Percentiles rank a stretch among this genome's conserved stretches.
phyloP scores from a whole-genome alignment of 2,797 vertebrate species.

The Myoxocephalus aenaeus region DNA sequence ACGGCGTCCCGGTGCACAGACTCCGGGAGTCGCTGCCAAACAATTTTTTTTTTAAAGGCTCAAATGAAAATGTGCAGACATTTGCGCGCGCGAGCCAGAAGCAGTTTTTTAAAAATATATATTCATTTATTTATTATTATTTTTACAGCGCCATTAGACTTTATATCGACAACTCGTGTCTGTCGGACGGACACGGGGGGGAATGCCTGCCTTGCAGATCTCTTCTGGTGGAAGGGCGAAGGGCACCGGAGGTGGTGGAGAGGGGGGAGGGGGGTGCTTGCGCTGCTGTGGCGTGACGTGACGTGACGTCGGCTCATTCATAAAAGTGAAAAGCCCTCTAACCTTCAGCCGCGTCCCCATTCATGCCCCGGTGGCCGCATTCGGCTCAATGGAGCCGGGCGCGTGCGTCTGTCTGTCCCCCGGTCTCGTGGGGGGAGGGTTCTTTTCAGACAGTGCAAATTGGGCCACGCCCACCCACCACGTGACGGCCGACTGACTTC shows the following conservation, averaged over 20 bases:
- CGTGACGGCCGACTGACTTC: background rate
- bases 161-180: constrained; percentile 2
- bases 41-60: no score
- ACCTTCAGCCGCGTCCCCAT: constrained; percentile 86
- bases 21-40: no score
- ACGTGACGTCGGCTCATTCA: constrained; percentile 93
- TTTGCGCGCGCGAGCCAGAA: no score
- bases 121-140: no score
- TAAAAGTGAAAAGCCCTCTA: constrained; percentile 85
- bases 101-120: no score
- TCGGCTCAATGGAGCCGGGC: background rate
- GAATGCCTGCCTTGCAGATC: constrained; percentile 56
- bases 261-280: constrained; percentile 71
- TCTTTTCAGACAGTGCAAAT: constrained; percentile 21
- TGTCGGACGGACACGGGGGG: constrained; percentile 34
- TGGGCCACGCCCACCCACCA: constrained; percentile 50
- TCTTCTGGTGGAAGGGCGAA: constrained; percentile 73
- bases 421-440: background rate
- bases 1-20: no score
- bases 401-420: background rate
- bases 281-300: constrained; percentile 81
- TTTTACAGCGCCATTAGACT: background rate
- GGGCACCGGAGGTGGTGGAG: constrained; percentile 72
- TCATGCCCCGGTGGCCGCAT: constrained; percentile 76
- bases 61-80: no score